phyloP scores from a whole-genome alignment of 2,797 vertebrate genomes.

The Sardinella longiceps region DNA sequence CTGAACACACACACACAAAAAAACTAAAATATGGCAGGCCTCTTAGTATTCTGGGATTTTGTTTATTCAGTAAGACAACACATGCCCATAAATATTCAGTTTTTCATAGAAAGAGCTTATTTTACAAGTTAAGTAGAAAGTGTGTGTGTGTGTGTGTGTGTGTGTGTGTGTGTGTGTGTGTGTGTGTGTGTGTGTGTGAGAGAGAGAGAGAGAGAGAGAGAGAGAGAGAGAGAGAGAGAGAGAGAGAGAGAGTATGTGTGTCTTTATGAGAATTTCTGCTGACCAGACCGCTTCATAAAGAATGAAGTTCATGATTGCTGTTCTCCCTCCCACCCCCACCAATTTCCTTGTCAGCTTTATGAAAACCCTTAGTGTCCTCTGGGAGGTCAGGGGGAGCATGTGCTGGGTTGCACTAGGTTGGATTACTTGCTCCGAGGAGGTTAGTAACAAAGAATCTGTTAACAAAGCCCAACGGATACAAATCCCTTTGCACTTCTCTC shows the following conservation, averaged over 20 bases:
- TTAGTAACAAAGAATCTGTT: slow-evolving; percentile 17
- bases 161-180: slow-evolving; percentile 44
- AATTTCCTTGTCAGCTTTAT: slow-evolving; percentile 53
- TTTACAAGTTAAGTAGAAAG: neutral
- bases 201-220: too few relatives aligned
- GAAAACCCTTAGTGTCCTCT: slow-evolving; percentile 18
- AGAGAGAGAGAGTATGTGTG: too few relatives aligned
- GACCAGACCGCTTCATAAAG: slow-evolving; percentile 52
- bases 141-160: slow-evolving; percentile 50
- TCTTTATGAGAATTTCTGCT: slow-evolving; percentile 46
- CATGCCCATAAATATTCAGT: neutral
- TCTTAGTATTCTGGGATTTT: neutral
- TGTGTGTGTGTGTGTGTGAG: slow-evolving; percentile 38
- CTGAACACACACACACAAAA: neutral
- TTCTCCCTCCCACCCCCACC: slow-evolving; percentile 24
- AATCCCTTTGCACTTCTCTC: neutral
- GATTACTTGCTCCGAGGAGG: neutral
- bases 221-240: too few relatives aligned
- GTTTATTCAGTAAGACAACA: neutral
- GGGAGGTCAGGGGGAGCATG: slow-evolving; percentile 2
- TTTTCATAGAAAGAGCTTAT: neutral
- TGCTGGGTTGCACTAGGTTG: slow-evolving; percentile 15
- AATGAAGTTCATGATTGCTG: slow-evolving; percentile 47
- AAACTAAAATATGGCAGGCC: neutral
- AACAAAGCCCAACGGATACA: neutral